Base-by-base conservation (phyloP, 2,888 invertebrate genomes). In the Strigamia maritima region DNA sequence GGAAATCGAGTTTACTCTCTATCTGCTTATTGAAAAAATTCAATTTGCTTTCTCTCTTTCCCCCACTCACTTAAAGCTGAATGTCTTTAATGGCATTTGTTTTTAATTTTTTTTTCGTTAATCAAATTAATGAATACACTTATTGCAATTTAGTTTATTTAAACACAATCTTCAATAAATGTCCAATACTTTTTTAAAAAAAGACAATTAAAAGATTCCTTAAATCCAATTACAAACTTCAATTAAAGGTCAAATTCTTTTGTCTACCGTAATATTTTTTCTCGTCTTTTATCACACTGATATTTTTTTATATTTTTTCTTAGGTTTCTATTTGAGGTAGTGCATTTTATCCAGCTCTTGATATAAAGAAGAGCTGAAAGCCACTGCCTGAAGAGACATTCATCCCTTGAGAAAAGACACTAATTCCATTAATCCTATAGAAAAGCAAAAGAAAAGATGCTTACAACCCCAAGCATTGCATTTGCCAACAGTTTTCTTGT, bases 361-460 rank as follows among this genome's bases (percentile, higher is more conserved):
- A 70, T 70, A 70, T 70, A 70, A 28, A 70, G 70, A 26, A 70
- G 70, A 70, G 12, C 70, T 70, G 70, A 70, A 70, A 70, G 70
- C 70, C 70, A 70, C 28, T 70, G 70, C 70, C 70, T 70, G 70
- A 70, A 70, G n/a, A 70, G 70, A 70, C 70, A 70, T 70, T 70
- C 70, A 70, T 70, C 70, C 70, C 70, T 70, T 70, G 70, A 70
- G 70, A 16, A 70, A 70, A 70, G 70, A 70, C 70, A 70, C 70
- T 70, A 70, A 70, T 70, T 70, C 70, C 70, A 70, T 70, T 70
- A 70, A 70, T 70, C 70, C 70, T 70, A 70, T 70, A 70, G 70
- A 70, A 70, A 70, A 70, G 70, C 70, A 70, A 70, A 28, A 70
- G 70, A 70, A 70, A 70, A 70, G 70, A 70, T 70, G 70, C 70